A percentile compares a stretch with the other conserved stretches of the same genome.
phyloP scores from a whole-genome alignment of 2,888 invertebrate genomes.

The Ethmia dodecea region DNA sequence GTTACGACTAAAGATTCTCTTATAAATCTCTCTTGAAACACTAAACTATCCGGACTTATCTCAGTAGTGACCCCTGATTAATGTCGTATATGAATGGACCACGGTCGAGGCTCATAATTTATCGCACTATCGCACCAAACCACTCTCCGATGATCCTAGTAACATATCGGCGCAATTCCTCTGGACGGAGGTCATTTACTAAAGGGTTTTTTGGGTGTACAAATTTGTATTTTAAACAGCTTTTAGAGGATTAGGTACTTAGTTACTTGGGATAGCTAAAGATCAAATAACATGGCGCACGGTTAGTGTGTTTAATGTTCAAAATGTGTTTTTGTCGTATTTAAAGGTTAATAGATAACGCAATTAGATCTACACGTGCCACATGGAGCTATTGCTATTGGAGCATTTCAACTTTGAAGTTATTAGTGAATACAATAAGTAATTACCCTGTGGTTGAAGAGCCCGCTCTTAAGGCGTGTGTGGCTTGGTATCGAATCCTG shows the following conservation, averaged over 20 bases:
- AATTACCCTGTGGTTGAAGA: too few species aligned
- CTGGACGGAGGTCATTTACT: conserved; percentile 36
- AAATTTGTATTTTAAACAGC: not conserved
- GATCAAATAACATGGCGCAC: not conserved
- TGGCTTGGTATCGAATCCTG: too few species aligned
- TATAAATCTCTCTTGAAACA: too few species aligned
- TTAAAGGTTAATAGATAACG: not conserved
- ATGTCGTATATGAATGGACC: conserved; percentile 18
- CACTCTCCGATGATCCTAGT: conserved; percentile 41
- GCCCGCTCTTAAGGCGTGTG: too few species aligned
- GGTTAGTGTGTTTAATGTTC: too few species aligned
- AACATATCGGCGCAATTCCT: conserved; percentile 46
- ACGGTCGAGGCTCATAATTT: conserved; percentile 12
- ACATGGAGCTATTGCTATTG: too few species aligned
- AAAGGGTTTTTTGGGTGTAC: conserved; percentile 3
- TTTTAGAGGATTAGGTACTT: not conserved
- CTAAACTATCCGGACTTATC: too few species aligned
- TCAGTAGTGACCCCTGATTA: conserved; percentile 17
- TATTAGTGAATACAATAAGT: too few species aligned
- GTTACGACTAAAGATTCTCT: too few species aligned
- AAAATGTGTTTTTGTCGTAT: too few species aligned
- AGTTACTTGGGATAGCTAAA: not conserved
- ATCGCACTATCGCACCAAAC: conserved; percentile 27
- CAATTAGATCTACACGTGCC: not conserved
- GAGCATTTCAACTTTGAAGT: too few species aligned